Evolutionary conservation across 2,113 vertebrate species (phyloP), one percentile per base, ranked within the genome.

Genomic region (Oncorhynchus clarkii): DNA sequence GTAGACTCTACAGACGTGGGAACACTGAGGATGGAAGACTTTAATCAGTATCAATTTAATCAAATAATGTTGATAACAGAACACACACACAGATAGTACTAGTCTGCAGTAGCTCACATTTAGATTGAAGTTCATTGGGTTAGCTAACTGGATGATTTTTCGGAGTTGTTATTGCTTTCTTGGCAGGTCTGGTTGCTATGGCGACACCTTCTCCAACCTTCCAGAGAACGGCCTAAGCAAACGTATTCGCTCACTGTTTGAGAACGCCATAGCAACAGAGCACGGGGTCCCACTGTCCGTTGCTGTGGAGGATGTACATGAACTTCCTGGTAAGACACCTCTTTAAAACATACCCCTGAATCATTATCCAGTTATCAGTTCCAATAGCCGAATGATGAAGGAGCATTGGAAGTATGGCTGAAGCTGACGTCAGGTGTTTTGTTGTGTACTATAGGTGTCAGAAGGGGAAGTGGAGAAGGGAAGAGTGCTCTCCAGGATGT

Each of bases 281-380:
- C 85, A 29, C 1, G 96, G 96, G 1, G 80, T 93, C 78, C 78
- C 94, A 91, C 27, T 99, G 97, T 77, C 96, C 96, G 8, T 86
- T 99, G 71, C 91, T 99, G 8, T 99, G 97, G 98, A 95, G 97
- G 81, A 95, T 97, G 94, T 98, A 98, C 89, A 84, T 99, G 82
- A 89, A 92, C 75, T 99, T 97, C 70, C 84, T 95, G 96, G 97
- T 99, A 89, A 95, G 90, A 83, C 2, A 1, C 45, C 20, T 72
- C 75, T 27, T 27, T 26, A 16, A 67, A 16, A 67, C 5, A 8
- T 27, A 67, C 27, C 7, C 16, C 2, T 18, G 13, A 16, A 34
- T 27, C 22, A 24, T 18, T 26, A 24, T 65, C 62, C 24, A 65
- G 62, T 65, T 13, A 54, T 54, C 51, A 54, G 51, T 51, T 51